Evolutionary conservation across 2,113 vertebrate species (phyloP).

Genomic region (Felis catus): DNA sequence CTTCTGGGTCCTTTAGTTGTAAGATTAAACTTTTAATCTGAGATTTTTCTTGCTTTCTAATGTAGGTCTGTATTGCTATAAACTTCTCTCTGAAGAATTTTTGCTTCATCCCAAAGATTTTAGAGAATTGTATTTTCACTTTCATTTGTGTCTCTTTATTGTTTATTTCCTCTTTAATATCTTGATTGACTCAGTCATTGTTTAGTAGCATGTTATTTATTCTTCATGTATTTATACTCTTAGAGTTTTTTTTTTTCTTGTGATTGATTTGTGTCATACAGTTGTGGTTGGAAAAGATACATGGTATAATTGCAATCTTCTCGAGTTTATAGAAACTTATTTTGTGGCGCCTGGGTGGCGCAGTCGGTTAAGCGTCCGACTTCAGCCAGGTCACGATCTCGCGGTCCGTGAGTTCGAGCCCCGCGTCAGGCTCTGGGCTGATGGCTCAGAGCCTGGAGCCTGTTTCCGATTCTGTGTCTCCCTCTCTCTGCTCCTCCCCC

Average conservation of each 20-base stretch:
- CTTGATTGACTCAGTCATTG: not conserved
- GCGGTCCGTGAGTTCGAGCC: too few species aligned
- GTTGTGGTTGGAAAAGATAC: not conserved
- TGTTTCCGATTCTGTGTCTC: too few species aligned
- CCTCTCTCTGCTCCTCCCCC: too few species aligned
- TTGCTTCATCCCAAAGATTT: not conserved
- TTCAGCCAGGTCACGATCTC: too few species aligned
- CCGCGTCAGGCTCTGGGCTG: too few species aligned
- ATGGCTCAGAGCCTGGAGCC: too few species aligned
- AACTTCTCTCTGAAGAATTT: not conserved
- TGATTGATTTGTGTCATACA: not conserved
- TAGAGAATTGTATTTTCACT: not conserved
- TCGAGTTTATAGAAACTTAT: not conserved
- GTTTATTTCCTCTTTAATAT: not conserved
- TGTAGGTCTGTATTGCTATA: not conserved
- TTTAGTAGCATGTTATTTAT: not conserved
- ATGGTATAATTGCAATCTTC: not conserved
- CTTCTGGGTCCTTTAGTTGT: not conserved
- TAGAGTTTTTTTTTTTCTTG: not conserved
- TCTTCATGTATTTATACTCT: not conserved
- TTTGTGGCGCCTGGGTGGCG: too few species aligned
- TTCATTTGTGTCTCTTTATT: not conserved
- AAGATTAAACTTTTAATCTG: not conserved
- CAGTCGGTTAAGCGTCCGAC: too few species aligned
- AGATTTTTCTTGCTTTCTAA: not conserved